Base-by-base conservation (phyloP, 2,888 invertebrate species). In the Macaria liturata region DNA sequence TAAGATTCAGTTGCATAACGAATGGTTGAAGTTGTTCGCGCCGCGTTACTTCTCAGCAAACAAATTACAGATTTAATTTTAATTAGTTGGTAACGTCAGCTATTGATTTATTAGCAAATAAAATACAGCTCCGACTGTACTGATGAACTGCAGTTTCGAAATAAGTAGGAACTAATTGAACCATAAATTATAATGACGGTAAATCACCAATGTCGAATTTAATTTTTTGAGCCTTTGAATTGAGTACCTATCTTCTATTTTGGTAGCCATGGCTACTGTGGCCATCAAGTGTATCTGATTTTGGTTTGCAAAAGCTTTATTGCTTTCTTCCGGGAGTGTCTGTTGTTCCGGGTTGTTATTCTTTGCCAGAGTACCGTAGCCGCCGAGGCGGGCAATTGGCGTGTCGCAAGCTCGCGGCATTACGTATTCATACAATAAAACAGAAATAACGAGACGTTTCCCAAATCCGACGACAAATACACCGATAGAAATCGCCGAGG, bases 401-500 rank as follows among this genome's bases (percentile, higher is more conserved):
- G 70, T 89, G 88, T 87, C 86, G 88, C 84, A 88, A 90, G 74
- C 66, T 59, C 69, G 68, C 76, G 66, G 74, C 84, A 88, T 90
- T 86, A 86, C 73, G 79, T 90, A 89, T 90, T 88, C 89, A 86
- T 84, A 86, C 85, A 89, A 90, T 89, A 91, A 90, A 90, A 87
- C 78, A 85, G 83, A 88, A 85, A 89, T 86, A 88, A 89, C 84
- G 83, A 88, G 83, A 86, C 82, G 81, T 78, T 73, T 67, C 75
- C 81, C 72, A 76, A 81, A 78, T 69, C 71, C 66, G 66, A 64
- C 72, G 64, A 65, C 69, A 72, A 67, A 70, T 65, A 69, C 69
- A 70, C 62, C 65, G 54, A 66, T 55, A 62, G 5, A 42, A 54
- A 20, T 20, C 20, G 20, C 1, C 20, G 20, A 20, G 20, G 20